These are phyloP conservation scores for Myopa testacea DNA, from an alignment of 2,888 invertebrate genomes.

Conservation along the genomic window DNA sequence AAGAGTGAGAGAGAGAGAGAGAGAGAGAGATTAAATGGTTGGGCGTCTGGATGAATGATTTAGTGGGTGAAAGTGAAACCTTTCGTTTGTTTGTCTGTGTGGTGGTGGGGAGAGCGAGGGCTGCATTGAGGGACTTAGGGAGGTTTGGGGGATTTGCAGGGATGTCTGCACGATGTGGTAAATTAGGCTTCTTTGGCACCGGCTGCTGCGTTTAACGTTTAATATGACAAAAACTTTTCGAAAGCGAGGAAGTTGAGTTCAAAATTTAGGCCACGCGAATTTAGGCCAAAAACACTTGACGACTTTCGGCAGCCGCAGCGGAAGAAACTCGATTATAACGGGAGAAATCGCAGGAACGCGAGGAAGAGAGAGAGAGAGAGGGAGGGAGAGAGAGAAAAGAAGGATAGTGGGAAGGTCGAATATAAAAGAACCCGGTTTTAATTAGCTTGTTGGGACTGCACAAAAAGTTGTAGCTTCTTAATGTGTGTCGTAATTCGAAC, in stretches of 20 bases:
- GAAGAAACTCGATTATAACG: constrained; percentile 17
- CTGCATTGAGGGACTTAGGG: too few relatives aligned
- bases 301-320: background rate
- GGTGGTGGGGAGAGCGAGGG: too few relatives aligned
- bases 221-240: too few relatives aligned
- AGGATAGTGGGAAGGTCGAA: background rate
- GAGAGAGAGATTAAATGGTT: too few relatives aligned
- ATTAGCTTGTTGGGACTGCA: constrained; percentile 9
- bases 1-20: too few relatives aligned
- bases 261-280: background rate
- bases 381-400: background rate
- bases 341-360: background rate
- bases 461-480: background rate
- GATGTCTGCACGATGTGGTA: too few relatives aligned
- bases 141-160: too few relatives aligned
- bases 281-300: constrained; percentile 21
- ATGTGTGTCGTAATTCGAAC: background rate
- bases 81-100: too few relatives aligned
- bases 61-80: background rate
- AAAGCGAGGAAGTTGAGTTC: background rate
- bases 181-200: too few relatives aligned
- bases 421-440: constrained; percentile 22
- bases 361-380: background rate
- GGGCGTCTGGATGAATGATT: background rate
- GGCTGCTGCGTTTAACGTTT: too few relatives aligned